Evolutionary conservation across 64 coral and sea anemone genomes (phyloP).

Genomic region (Exaiptasia diaphana): DNA sequence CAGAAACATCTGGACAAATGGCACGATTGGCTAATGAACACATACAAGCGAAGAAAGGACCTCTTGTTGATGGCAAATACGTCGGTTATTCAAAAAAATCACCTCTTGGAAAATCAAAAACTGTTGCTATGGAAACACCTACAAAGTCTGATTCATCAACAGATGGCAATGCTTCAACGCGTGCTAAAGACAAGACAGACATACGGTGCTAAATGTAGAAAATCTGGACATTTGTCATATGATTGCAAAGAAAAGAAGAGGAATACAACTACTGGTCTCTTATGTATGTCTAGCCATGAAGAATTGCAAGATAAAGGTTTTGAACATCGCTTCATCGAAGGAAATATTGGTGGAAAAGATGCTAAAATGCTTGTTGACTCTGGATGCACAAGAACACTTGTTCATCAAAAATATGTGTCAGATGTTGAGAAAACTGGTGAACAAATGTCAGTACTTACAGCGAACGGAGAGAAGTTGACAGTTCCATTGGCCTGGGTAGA

Average conservation of each 20-base stretch:
- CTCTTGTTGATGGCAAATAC: slow-evolving; percentile 34
- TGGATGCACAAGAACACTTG: neutral
- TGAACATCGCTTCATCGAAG: neutral
- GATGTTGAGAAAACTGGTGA: neutral
- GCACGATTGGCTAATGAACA: slow-evolving; percentile 11
- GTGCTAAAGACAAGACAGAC: neutral
- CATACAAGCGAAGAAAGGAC: slow-evolving; percentile 29
- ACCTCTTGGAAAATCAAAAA: neutral
- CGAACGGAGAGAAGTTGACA: neutral
- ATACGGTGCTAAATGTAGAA: neutral
- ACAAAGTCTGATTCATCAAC: neutral
- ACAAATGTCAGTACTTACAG: neutral
- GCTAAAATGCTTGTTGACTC: neutral
- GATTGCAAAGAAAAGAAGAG: neutral
- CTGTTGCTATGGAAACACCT: neutral
- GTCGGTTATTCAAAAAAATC: neutral
- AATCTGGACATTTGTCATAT: neutral
- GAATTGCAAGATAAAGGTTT: neutral
- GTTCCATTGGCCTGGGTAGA: neutral
- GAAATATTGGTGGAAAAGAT: neutral
- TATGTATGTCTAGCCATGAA: neutral
- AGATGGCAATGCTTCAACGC: neutral
- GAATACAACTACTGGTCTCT: neutral
- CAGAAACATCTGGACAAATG: slow-evolving; percentile 4
- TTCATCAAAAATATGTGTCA: neutral